Conservation (phyloP, 2,888 invertebrate genomes). For the Empis livida region DNA sequence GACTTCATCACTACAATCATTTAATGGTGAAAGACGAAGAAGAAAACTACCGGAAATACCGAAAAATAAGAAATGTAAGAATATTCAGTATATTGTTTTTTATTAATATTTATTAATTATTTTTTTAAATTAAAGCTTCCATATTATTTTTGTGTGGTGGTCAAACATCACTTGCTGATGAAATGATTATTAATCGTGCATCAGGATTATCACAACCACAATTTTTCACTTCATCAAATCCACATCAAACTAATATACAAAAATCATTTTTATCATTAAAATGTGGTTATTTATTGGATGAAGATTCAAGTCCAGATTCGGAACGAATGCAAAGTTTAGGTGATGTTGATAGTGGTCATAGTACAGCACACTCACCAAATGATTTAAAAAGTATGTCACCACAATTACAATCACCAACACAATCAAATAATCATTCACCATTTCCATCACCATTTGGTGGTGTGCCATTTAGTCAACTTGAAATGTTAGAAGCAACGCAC, state of each 20-base stretch:
- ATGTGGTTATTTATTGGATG: conserved; percentile 61
- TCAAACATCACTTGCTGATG: conserved; percentile 41
- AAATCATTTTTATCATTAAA: conserved; percentile 55
- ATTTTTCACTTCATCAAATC: background rate
- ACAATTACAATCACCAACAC: conserved; percentile 44
- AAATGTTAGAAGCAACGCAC: conserved; percentile 87
- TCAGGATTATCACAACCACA: background rate
- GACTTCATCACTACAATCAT: conserved; percentile 11
- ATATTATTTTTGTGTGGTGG: conserved; percentile 40
- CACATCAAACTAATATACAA: conserved; percentile 22
- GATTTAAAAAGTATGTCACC: conserved; percentile 79
- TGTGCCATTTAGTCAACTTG: conserved; percentile 68
- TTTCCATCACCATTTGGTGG: conserved; percentile 54
- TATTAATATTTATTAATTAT: conserved; percentile 4
- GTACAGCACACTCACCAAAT: conserved; percentile 83
- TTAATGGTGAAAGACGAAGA: conserved; percentile 48
- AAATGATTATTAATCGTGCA: conserved; percentile 26
- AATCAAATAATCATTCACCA: conserved; percentile 47
- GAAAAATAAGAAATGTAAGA: conserved; percentile 73
- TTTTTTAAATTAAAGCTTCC: conserved; percentile 41
- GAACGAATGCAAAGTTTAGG: conserved; percentile 61
- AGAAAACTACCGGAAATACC: conserved; percentile 83
- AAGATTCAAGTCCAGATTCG: conserved; percentile 77
- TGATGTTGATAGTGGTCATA: conserved; percentile 80
- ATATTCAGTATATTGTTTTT: conserved; percentile 7